Percentiles rank a stretch among this genome's conserved stretches.
Evolutionary conservation across 2,113 vertebrate species (phyloP).

Genomic region (Microtus ochrogaster): DNA sequence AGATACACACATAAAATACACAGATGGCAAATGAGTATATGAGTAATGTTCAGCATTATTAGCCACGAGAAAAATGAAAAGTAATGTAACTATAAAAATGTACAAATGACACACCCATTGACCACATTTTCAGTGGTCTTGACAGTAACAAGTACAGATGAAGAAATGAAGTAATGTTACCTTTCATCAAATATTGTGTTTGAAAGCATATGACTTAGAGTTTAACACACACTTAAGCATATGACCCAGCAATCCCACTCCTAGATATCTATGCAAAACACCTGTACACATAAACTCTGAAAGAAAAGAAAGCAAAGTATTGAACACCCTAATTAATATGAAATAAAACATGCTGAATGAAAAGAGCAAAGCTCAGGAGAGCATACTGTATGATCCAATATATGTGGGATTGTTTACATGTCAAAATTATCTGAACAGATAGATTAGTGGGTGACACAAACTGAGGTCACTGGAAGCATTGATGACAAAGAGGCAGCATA

Average conservation of each 20-base stretch:
- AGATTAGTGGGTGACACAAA: neutral
- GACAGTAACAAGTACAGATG: neutral
- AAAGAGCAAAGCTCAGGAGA: neutral
- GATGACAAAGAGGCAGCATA: neutral
- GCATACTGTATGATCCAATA: neutral
- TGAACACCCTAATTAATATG: neutral
- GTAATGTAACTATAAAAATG: neutral
- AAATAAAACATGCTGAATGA: neutral
- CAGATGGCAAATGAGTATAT: neutral
- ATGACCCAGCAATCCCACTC: neutral
- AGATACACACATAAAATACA: neutral
- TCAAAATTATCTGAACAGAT: slow-evolving; percentile 17
- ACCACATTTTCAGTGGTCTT: neutral
- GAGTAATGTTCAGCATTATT: neutral
- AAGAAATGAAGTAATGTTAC: neutral
- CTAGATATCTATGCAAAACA: neutral
- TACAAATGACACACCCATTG: neutral
- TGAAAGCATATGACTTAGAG: neutral
- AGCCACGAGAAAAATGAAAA: neutral
- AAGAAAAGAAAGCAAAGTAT: neutral
- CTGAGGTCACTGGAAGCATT: neutral
- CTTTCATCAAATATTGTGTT: neutral
- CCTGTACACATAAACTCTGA: neutral
- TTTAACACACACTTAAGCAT: neutral
- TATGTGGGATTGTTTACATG: neutral